Evolutionary conservation across 2,797 vertebrate genomes (phyloP).

Genomic region (Poecilia gillii): DNA sequence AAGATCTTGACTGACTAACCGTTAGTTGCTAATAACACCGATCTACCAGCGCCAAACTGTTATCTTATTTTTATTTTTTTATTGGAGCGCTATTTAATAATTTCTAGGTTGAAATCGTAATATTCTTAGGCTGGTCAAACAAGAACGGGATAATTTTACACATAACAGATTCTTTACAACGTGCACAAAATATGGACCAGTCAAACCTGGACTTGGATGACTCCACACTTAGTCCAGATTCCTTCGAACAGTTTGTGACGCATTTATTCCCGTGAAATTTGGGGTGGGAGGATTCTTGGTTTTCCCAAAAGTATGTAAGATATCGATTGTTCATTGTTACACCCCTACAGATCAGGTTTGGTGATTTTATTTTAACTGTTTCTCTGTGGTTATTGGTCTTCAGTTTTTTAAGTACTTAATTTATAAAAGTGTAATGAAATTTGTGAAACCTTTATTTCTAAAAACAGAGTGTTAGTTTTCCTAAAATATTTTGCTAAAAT

Average conservation of each 20-base stretch:
- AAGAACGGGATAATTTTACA: not conserved
- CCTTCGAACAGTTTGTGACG: too few relatives aligned
- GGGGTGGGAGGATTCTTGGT: not conserved
- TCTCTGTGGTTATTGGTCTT: not conserved
- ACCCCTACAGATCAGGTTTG: not conserved
- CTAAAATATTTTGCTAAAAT: not conserved
- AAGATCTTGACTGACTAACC: not conserved
- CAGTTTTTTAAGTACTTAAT: not conserved
- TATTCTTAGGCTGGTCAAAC: not conserved
- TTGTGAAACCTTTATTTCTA: not conserved
- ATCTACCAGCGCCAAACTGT: too few relatives aligned
- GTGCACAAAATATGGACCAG: too few relatives aligned
- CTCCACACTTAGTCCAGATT: too few relatives aligned
- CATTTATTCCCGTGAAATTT: too few relatives aligned
- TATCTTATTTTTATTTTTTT: too few relatives aligned
- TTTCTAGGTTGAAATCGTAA: not conserved
- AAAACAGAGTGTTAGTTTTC: not conserved
- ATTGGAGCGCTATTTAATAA: too few relatives aligned
- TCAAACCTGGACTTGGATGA: too few relatives aligned
- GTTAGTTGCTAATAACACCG: not conserved
- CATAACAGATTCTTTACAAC: not conserved
- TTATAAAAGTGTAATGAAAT: not conserved
- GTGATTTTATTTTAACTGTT: not conserved
- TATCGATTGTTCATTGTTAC: not conserved
- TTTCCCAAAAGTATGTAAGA: not conserved